phyloP scores from a whole-genome alignment of 1,140 invertebrate species.

The Papilio machaon region DNA sequence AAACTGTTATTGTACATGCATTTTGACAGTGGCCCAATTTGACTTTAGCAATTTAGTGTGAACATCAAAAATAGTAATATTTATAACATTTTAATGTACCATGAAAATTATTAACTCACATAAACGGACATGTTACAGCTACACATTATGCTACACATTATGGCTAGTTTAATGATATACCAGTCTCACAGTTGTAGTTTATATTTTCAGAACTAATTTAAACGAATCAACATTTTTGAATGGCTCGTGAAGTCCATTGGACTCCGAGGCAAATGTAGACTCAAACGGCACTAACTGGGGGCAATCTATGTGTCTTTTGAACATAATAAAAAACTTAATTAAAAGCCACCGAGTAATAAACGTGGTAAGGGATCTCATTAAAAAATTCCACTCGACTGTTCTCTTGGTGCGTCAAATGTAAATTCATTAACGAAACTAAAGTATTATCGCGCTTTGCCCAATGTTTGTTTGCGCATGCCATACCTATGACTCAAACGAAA shows the following conservation, averaged over 20 bases:
- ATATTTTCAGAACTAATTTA: neutral
- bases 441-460: neutral
- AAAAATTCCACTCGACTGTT: constrained; percentile 37
- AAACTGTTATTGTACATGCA: too few species aligned
- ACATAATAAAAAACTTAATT: constrained; percentile 32
- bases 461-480: neutral
- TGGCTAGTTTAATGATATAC: neutral
- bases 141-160: too few species aligned
- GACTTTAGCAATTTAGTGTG: too few species aligned
- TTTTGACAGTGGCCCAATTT: too few species aligned
- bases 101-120: too few species aligned
- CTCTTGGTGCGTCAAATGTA: constrained; percentile 18
- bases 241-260: constrained; percentile 12
- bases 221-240: constrained; percentile 28
- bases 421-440: constrained; percentile 28
- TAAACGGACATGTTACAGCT: too few species aligned
- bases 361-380: constrained; percentile 30
- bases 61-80: too few species aligned
- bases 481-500: neutral
- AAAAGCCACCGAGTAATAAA: constrained; percentile 17
- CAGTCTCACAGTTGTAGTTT: neutral
- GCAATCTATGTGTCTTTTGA: constrained; percentile 29
- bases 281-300: constrained; percentile 19
- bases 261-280: neutral
- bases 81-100: too few species aligned